phyloP scores from a whole-genome alignment of 2,888 invertebrate genomes.

The Papilio gigon region DNA sequence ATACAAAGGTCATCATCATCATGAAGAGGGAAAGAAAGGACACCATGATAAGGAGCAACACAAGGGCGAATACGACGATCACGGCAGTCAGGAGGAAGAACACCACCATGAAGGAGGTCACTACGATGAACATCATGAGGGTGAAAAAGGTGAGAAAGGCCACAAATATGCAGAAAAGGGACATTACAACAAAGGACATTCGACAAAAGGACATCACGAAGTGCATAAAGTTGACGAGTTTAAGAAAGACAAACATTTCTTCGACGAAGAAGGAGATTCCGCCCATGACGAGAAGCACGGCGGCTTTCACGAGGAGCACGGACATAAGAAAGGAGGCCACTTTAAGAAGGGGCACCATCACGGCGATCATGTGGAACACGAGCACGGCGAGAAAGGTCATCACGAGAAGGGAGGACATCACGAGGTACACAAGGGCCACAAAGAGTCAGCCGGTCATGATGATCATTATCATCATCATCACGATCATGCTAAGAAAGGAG shows the following conservation, averaged over 20 bases:
- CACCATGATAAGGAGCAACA: conserved; percentile 88
- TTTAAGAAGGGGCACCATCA: conserved; percentile 92
- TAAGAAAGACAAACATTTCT: conserved; percentile 93
- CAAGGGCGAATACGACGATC: conserved; percentile 84
- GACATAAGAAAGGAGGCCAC: conserved; percentile 91
- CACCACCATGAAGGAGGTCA: conserved; percentile 86
- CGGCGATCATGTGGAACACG: conserved; percentile 88
- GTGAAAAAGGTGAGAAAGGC: conserved; percentile 86
- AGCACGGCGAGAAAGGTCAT: conserved; percentile 91
- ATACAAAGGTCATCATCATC: conserved; percentile 86
- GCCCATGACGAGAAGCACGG: conserved; percentile 92
- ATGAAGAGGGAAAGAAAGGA: conserved; percentile 87
- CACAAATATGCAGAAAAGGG: conserved; percentile 86
- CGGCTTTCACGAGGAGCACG: conserved; percentile 89
- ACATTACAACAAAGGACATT: conserved; percentile 91
- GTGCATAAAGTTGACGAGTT: conserved; percentile 92
- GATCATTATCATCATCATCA: conserved; percentile 88
- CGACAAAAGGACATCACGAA: conserved; percentile 92
- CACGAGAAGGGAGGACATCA: conserved; percentile 91
- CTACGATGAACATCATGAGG: conserved; percentile 84
- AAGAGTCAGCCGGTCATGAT: conserved; percentile 89
- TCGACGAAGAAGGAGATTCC: conserved; percentile 91
- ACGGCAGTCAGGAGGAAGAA: conserved; percentile 84
- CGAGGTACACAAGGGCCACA: conserved; percentile 90
- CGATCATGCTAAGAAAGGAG: conserved; percentile 90